Evolutionary conservation across 2,888 invertebrate genomes (phyloP).

Genomic region (Encarsia formosa): DNA sequence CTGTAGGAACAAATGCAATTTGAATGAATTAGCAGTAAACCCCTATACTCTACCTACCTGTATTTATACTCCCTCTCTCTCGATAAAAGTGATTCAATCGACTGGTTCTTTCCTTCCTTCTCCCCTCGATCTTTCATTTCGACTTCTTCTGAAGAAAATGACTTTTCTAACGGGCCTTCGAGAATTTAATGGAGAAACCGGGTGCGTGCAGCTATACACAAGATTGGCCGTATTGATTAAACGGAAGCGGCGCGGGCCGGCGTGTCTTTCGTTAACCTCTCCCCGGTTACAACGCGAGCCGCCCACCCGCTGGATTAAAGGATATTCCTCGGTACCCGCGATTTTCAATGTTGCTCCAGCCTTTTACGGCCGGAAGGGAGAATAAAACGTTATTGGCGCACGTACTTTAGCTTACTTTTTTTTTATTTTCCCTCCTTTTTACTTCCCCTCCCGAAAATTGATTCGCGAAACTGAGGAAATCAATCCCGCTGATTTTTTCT

Average conservation of each 20-base stretch:
- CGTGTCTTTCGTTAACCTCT: too few relatives aligned
- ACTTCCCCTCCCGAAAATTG: too few relatives aligned
- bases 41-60: neutral
- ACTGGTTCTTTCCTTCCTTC: too few relatives aligned
- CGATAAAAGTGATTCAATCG: slow-evolving; percentile 22
- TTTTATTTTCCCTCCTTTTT: too few relatives aligned
- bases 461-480: too few relatives aligned
- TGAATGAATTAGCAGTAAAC: slow-evolving; percentile 50
- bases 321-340: neutral
- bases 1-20: slow-evolving; percentile 49
- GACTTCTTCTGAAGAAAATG: slow-evolving; percentile 10
- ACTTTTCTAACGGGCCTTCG: slow-evolving; percentile 10
- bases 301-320: neutral
- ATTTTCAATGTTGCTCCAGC: neutral
- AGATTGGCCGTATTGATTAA: slow-evolving; percentile 18
- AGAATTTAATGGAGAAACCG: slow-evolving; percentile 9
- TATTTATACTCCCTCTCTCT: slow-evolving; percentile 8
- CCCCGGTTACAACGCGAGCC: too few relatives aligned
- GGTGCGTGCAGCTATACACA: neutral
- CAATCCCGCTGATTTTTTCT: too few relatives aligned
- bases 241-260: slow-evolving; percentile 1
- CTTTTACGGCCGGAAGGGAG: too few relatives aligned
- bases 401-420: too few relatives aligned
- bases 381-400: too few relatives aligned
- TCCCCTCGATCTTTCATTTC: slow-evolving; percentile 23